Base-by-base conservation (phyloP, 1,140 invertebrate species). In the Sipha flava region DNA sequence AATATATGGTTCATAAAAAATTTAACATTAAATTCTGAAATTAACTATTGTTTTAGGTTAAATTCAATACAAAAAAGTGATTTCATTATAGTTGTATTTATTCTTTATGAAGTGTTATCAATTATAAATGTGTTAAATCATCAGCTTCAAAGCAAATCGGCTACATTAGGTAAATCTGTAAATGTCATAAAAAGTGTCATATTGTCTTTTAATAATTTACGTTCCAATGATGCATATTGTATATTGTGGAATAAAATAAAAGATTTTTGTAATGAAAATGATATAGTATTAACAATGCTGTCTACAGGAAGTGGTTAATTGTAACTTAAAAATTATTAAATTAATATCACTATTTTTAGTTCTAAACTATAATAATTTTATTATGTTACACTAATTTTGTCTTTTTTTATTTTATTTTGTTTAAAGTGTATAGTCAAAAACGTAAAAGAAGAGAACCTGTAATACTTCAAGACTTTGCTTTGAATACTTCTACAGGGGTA, bases 71-170 rank as follows among this genome's bases (percentile, higher is more conserved):
- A n/a, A n/a, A n/a, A n/a, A n/a, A n/a, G n/a, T n/a, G n/a, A n/a
- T n/a, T n/a, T n/a, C n/a, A n/a, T n/a, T n/a, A 21, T 72, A 29
- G 0, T 16, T 49, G 37, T 49, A 45, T 72, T 72, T 18, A 10
- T 72, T 10, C 2, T 72, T 29, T 29, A 72, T 72, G 10, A 40
- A 37, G 23, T 72, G 3, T 72, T 72, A 49, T 72, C 21, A 72
- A 47, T 72, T 12, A 49, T 47, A 29, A 72, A 72, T 72, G 68
- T 72, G 43, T 29, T 49, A 47, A 72, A 40, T 72, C 40, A 72
- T 1, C 29, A 72, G 12, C 45, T 72, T 29, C 68, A 72, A 40
- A 47, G 40, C 68, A 40, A 40, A 45, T 26, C 21, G 6, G 68
- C 68, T 23, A 47, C 68, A 26, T 47, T 72, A 2, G 68, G 40